Percentiles rank a stretch among this genome's conserved stretches.
Evolutionary conservation across 1,140 invertebrate genomes (phyloP).

Genomic region (Zaprionus tsacasi): DNA sequence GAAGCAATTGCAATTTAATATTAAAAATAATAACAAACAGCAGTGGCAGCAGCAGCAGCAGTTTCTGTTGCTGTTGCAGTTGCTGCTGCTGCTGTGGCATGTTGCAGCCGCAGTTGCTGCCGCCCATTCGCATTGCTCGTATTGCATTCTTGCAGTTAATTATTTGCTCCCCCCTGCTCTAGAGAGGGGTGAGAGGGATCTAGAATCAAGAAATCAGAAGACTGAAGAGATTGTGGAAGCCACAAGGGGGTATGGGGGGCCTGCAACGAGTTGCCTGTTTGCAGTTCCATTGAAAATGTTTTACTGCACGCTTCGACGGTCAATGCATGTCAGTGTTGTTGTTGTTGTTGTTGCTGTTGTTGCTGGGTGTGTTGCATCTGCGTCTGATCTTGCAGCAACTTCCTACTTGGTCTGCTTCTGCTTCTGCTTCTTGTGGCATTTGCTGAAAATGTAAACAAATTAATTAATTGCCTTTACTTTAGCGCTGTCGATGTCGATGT

Average conservation of each 20-base stretch:
- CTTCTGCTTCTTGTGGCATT: slow-evolving; percentile 65
- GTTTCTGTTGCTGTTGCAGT: slow-evolving; percentile 32
- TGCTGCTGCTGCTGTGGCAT: slow-evolving; percentile 36
- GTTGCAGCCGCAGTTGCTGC: slow-evolving; percentile 48
- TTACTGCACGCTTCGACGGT: slow-evolving; percentile 80
- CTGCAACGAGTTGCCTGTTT: slow-evolving; percentile 52
- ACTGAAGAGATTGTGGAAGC: slow-evolving; percentile 26
- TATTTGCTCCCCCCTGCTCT: slow-evolving; percentile 60
- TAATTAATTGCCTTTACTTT: slow-evolving; percentile 80
- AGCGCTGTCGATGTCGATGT: slow-evolving; percentile 8
- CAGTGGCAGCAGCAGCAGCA: slow-evolving; percentile 11
- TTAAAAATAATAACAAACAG: slow-evolving; percentile 84
- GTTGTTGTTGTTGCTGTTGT: slow-evolving; percentile 35
- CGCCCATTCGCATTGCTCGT: slow-evolving; percentile 68
- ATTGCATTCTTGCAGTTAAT: slow-evolving; percentile 81
- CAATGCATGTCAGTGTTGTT: slow-evolving; percentile 74
- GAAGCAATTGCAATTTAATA: slow-evolving; percentile 83
- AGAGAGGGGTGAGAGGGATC: background rate
- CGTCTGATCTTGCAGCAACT: slow-evolving; percentile 79
- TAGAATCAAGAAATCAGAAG: slow-evolving; percentile 22
- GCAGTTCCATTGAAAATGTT: slow-evolving; percentile 81
- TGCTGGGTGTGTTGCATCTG: slow-evolving; percentile 66
- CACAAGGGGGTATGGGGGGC: background rate
- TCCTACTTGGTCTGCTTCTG: slow-evolving; percentile 45
- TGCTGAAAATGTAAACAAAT: slow-evolving; percentile 77